Percentiles rank a stretch among this genome's conserved stretches.
Evolutionary conservation across 2,113 vertebrate genomes (phyloP).

Genomic region (Empidonax alnorum): DNA sequence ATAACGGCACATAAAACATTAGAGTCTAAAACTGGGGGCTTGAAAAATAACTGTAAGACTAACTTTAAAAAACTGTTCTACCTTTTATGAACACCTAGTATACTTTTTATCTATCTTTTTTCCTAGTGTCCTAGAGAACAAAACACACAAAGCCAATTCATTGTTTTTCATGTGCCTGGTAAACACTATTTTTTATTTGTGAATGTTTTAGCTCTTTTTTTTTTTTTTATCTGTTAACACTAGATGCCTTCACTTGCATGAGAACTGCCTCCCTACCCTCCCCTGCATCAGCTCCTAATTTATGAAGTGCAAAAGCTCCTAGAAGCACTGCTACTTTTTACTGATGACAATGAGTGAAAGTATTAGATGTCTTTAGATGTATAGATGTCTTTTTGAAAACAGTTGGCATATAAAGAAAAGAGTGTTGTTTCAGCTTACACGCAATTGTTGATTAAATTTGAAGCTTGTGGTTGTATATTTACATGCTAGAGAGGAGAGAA

Average conservation of each 20-base stretch:
- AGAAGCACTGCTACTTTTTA: background rate
- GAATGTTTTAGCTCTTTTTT: slow-evolving; percentile 24
- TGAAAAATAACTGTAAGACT: slow-evolving; percentile 75
- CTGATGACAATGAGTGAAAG: background rate
- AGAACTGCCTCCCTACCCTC: background rate
- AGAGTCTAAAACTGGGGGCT: slow-evolving; percentile 66
- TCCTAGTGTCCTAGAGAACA: slow-evolving; percentile 17
- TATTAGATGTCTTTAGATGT: background rate
- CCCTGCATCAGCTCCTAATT: background rate
- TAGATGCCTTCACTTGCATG: slow-evolving; percentile 19
- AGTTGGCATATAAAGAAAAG: background rate
- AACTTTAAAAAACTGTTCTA: slow-evolving; percentile 71
- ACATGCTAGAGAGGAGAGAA: background rate
- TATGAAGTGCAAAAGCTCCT: slow-evolving; percentile 21
- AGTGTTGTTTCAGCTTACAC: background rate
- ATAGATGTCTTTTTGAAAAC: background rate
- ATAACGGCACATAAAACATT: slow-evolving; percentile 89
- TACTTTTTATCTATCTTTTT: slow-evolving; percentile 49
- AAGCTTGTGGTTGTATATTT: rapidly evolving
- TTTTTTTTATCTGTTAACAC: background rate
- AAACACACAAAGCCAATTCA: slow-evolving; percentile 22
- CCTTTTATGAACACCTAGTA: slow-evolving; percentile 55
- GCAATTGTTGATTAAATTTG: background rate
- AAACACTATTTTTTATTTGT: slow-evolving; percentile 63
- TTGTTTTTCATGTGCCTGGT: slow-evolving; percentile 35